These are phyloP conservation scores for Drosophila prosaltans DNA, from an alignment of 1,140 invertebrate genomes.

Conservation along the genomic window DNA sequence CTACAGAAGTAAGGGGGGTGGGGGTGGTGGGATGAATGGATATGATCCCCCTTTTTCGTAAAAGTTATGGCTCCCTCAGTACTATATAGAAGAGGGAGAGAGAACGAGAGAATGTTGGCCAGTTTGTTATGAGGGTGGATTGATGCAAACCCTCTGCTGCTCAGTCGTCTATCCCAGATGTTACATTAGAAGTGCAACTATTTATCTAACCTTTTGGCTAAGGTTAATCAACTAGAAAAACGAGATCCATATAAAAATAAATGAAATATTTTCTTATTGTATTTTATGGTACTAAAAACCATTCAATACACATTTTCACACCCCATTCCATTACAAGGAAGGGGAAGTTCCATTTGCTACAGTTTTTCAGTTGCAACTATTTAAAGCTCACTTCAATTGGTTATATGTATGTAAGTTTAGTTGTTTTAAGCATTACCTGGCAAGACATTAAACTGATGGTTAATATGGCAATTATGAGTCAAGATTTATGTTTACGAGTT, in stretches of 20 bases:
- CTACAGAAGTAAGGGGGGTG: not conserved
- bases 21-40: no score
- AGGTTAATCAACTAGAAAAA: slow-evolving; percentile 11
- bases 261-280: not conserved
- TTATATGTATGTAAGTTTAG: not conserved
- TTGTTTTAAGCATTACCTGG: slow-evolving; percentile 3
- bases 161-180: not conserved
- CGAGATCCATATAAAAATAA: not conserved
- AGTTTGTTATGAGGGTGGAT: not conserved
- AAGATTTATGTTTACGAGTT: slow-evolving; percentile 60
- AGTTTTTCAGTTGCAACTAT: no score
- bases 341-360: no score
- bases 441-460: slow-evolving; percentile 67
- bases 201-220: not conserved
- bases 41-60: no score
- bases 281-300: slow-evolving; percentile 1
- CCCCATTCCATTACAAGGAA: not conserved
- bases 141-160: not conserved
- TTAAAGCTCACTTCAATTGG: no score
- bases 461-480: slow-evolving; percentile 79
- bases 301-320: not conserved
- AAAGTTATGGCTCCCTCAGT: not conserved
- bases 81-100: not conserved
- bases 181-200: not conserved
- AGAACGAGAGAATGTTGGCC: not conserved